phyloP scores from a whole-genome alignment of 2,797 vertebrate genomes.

The Pagetopsis macropterus region DNA sequence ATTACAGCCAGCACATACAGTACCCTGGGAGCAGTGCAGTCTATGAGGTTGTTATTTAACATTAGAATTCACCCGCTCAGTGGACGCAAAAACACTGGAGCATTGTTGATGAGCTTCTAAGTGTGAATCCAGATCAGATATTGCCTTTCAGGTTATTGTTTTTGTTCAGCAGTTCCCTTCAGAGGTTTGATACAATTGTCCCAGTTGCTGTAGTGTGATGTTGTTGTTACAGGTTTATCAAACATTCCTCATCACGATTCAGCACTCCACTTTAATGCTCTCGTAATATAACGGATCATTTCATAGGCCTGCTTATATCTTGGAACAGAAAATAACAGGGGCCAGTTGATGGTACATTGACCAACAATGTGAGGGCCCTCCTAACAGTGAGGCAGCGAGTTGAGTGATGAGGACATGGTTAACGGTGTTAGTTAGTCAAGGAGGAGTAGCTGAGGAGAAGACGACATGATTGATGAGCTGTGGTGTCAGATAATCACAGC shows the following conservation, averaged over 20 bases:
- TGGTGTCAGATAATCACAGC: slow-evolving; percentile 86
- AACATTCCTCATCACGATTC: slow-evolving; percentile 28
- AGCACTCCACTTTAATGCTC: slow-evolving; percentile 12
- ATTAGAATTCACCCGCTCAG: slow-evolving; percentile 17
- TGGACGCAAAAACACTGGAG: slow-evolving; percentile 13
- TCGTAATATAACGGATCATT: slow-evolving; percentile 11
- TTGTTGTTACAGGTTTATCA: slow-evolving; percentile 42
- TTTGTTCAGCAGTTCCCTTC: slow-evolving; percentile 15
- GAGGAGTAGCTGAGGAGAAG: slow-evolving; percentile 79
- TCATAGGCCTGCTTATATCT: slow-evolving; percentile 53
- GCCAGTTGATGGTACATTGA: slow-evolving; percentile 54
- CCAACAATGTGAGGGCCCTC: slow-evolving; percentile 47
- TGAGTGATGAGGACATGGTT: slow-evolving; percentile 81
- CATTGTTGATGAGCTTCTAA: slow-evolving; percentile 18
- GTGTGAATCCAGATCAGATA: slow-evolving; percentile 16
- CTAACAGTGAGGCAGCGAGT: slow-evolving; percentile 62
- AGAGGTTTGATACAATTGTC: slow-evolving; percentile 11
- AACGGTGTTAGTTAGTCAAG: slow-evolving; percentile 78
- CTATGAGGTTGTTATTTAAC: slow-evolving; percentile 21
- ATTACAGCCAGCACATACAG: slow-evolving; percentile 32
- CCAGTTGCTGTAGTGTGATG: slow-evolving; percentile 14
- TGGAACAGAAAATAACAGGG: slow-evolving; percentile 39
- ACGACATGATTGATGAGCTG: slow-evolving; percentile 87
- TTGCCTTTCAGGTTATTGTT: slow-evolving; percentile 12
- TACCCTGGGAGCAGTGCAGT: slow-evolving; percentile 13